Evolutionary conservation across 92 coral and sea anemone genomes (phyloP).

Genomic region (Epizoanthus rinbou): DNA sequence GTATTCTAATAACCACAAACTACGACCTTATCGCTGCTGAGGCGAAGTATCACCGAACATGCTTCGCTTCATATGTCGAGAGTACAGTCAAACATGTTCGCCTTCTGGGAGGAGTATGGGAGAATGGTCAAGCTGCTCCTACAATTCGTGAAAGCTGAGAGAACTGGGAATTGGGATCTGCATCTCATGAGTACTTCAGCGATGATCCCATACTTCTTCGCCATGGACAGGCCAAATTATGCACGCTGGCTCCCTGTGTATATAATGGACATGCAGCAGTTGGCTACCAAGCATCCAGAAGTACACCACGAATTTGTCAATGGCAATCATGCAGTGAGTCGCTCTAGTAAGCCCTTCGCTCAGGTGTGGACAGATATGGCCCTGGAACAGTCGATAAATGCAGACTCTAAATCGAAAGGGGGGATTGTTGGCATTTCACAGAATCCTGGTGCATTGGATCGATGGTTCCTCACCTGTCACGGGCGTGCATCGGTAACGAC

Average conservation of each 20-base stretch:
- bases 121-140: slow-evolving; percentile 51
- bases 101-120: slow-evolving; percentile 57
- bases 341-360: slow-evolving; percentile 56
- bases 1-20: too few species aligned
- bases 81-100: slow-evolving; percentile 40
- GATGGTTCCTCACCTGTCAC: slow-evolving; percentile 60
- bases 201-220: slow-evolving; percentile 52
- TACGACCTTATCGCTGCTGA: too few species aligned
- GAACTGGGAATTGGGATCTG: slow-evolving; percentile 59
- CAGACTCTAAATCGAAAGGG: slow-evolving; percentile 57
- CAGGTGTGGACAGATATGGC: slow-evolving; percentile 73
- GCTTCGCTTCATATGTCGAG: too few species aligned
- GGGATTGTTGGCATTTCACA: slow-evolving; percentile 54
- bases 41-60: too few species aligned
- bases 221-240: slow-evolving; percentile 67
- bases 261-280: slow-evolving; percentile 50
- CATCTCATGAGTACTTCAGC: slow-evolving; percentile 47
- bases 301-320: slow-evolving; percentile 49
- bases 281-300: slow-evolving; percentile 48
- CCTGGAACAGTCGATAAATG: slow-evolving; percentile 65
- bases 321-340: slow-evolving; percentile 48
- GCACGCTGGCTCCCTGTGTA: slow-evolving; percentile 64
- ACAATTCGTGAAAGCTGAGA: slow-evolving; percentile 62
- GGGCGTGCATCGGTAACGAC: slow-evolving; percentile 59
- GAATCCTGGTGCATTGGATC: slow-evolving; percentile 50